Conservation (phyloP, 1,140 invertebrate genomes). For the Drosophila kanapiae region DNA sequence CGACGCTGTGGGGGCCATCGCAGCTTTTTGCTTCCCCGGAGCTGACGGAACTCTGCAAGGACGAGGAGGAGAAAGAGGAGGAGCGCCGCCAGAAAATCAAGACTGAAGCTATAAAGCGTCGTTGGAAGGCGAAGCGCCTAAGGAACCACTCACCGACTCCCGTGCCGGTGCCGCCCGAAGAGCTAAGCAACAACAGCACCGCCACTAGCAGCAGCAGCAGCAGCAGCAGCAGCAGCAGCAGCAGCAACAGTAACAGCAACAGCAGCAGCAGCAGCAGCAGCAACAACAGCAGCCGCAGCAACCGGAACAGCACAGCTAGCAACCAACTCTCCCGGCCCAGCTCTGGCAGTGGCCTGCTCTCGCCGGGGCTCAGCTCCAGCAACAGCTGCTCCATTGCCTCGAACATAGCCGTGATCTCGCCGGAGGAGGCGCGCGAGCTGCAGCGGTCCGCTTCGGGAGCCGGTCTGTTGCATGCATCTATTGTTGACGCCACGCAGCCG, state of each 20-base stretch:
- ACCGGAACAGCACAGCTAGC: slow-evolving; percentile 1
- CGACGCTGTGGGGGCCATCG: no score
- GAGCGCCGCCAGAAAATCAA: slow-evolving; percentile 22
- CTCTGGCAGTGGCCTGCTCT: slow-evolving; percentile 20
- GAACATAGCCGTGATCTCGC: slow-evolving; percentile 69
- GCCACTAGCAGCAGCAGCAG: slow-evolving; percentile 20
- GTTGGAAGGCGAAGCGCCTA: background rate
- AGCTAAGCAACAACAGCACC: slow-evolving; percentile 43
- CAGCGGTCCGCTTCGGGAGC: slow-evolving; percentile 57
- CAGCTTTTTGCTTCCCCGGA: no score
- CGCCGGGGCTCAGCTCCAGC: slow-evolving; percentile 46
- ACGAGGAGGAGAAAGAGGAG: background rate
- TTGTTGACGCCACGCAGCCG: slow-evolving; percentile 56
- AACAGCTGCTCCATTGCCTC: slow-evolving; percentile 65
- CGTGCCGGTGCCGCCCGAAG: slow-evolving; percentile 18
- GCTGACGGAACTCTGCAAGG: slow-evolving; percentile 14
- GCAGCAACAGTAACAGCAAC: slow-evolving; percentile 5
- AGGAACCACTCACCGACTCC: background rate
- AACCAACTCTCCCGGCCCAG: slow-evolving; percentile 18
- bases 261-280: slow-evolving; percentile 8
- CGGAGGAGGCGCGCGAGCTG: slow-evolving; percentile 64
- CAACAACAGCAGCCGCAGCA: slow-evolving; percentile 16
- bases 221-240: slow-evolving; percentile 9
- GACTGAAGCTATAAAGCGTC: slow-evolving; percentile 27
- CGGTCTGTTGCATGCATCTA: slow-evolving; percentile 19